phyloP scores from a whole-genome alignment of 2,888 invertebrate species.

The Cremastobaeus sp. region DNA sequence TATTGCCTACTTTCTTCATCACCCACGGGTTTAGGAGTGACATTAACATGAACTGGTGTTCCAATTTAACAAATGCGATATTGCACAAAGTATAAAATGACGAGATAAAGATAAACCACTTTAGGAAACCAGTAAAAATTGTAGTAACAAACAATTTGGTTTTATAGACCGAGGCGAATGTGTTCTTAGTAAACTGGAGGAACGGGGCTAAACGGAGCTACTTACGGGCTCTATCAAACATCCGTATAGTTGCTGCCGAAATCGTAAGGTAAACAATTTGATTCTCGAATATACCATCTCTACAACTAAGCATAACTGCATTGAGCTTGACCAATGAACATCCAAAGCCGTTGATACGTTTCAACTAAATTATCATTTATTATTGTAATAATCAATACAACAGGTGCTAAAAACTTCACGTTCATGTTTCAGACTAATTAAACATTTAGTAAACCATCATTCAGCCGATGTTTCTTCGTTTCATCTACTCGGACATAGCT shows the following conservation, averaged over 20 bases:
- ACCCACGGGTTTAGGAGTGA: slow-evolving; percentile 76
- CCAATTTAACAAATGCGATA: slow-evolving; percentile 72
- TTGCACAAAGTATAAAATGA: slow-evolving; percentile 69
- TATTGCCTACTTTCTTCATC: slow-evolving; percentile 72
- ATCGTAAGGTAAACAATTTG: slow-evolving; percentile 65
- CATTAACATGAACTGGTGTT: slow-evolving; percentile 71
- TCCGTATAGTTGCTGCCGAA: slow-evolving; percentile 72
- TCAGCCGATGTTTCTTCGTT: slow-evolving; percentile 62
- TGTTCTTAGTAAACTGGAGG: slow-evolving; percentile 77
- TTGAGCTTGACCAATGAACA: background rate
- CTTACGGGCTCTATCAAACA: slow-evolving; percentile 65
- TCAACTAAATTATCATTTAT: background rate
- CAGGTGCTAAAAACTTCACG: slow-evolving; percentile 12
- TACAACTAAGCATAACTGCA: too few species aligned
- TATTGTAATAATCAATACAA: slow-evolving; percentile 21
- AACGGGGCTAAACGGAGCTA: slow-evolving; percentile 74
- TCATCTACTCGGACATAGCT: slow-evolving; percentile 74
- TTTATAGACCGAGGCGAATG: slow-evolving; percentile 74
- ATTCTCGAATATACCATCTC: too few species aligned
- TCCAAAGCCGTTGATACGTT: background rate
- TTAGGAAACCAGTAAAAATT: background rate
- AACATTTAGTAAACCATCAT: slow-evolving; percentile 61
- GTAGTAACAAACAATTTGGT: slow-evolving; percentile 10
- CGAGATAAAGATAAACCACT: background rate
- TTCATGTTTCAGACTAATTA: slow-evolving; percentile 64